Conservation (phyloP, 2,888 invertebrate species). For the Buathra laborator region DNA sequence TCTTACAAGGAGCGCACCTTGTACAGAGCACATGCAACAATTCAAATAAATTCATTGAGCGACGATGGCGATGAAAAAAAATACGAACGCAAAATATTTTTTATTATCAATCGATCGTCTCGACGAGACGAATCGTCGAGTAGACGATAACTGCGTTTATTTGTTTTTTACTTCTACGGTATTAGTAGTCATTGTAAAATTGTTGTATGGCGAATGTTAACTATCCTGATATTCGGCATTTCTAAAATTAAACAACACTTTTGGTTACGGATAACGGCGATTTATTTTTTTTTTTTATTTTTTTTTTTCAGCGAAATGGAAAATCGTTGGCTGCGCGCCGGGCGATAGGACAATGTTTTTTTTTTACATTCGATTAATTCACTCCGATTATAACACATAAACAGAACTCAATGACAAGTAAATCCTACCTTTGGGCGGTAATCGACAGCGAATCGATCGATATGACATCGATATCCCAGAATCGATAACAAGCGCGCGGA, state of each 20-base stretch:
- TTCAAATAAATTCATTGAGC: conserved; percentile 15
- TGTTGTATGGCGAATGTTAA: not conserved
- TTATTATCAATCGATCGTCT: too few relatives aligned
- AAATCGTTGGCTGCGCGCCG: not conserved
- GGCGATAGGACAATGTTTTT: not conserved
- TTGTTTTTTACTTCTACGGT: not conserved
- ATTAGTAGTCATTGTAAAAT: not conserved
- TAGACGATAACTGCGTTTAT: conserved; percentile 10
- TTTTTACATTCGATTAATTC: conserved; percentile 21
- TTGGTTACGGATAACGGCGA: not conserved
- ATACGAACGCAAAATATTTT: not conserved
- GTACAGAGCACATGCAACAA: conserved; percentile 27
- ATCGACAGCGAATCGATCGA: conserved; percentile 23
- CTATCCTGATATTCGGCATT: conserved; percentile 11
- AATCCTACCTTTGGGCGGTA: conserved; percentile 44
- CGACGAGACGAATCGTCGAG: too few relatives aligned
- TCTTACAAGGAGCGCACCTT: conserved; percentile 78
- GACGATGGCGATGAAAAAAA: not conserved
- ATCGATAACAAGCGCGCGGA: too few relatives aligned
- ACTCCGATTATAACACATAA: not conserved
- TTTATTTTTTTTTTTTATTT: not conserved
- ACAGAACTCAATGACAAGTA: conserved; percentile 20
- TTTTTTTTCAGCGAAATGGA: not conserved
- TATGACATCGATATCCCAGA: conserved; percentile 25
- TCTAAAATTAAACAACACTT: conserved; percentile 15